These are phyloP conservation scores for Dasyurus viverrinus DNA, from an alignment of 2,113 vertebrate genomes.

Conservation along the genomic window DNA sequence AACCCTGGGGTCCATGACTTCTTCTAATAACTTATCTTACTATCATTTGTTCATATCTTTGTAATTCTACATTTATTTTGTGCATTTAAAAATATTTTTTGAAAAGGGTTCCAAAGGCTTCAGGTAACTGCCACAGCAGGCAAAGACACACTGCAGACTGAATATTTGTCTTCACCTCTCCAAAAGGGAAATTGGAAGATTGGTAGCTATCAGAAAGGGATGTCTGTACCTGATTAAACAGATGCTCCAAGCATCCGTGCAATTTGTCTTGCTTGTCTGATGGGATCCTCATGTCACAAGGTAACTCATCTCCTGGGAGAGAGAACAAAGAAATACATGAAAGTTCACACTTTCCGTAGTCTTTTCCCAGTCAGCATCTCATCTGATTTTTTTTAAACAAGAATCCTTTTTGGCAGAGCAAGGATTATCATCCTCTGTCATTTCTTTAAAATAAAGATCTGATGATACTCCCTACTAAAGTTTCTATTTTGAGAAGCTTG, in stretches of 20 bases:
- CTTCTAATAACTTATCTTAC: background rate
- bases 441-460: background rate
- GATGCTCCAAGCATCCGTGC: conserved; percentile 97
- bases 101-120: background rate
- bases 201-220: background rate
- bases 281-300: conserved; percentile 97
- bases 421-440: background rate
- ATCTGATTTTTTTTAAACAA: background rate
- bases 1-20: background rate
- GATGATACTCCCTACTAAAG: background rate
- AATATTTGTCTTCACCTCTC: background rate
- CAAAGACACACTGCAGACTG: background rate
- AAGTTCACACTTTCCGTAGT: background rate
- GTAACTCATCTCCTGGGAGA: conserved; percentile 93
- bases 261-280: conserved; percentile 98
- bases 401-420: background rate
- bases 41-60: background rate
- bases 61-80: background rate
- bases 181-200: background rate
- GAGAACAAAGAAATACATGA: background rate
- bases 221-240: conserved; percentile 94
- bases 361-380: background rate
- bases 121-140: background rate
- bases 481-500: no score
- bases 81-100: background rate